Evolutionary conservation across 2,113 vertebrate species (phyloP).

Genomic region (Cynocephalus volans): DNA sequence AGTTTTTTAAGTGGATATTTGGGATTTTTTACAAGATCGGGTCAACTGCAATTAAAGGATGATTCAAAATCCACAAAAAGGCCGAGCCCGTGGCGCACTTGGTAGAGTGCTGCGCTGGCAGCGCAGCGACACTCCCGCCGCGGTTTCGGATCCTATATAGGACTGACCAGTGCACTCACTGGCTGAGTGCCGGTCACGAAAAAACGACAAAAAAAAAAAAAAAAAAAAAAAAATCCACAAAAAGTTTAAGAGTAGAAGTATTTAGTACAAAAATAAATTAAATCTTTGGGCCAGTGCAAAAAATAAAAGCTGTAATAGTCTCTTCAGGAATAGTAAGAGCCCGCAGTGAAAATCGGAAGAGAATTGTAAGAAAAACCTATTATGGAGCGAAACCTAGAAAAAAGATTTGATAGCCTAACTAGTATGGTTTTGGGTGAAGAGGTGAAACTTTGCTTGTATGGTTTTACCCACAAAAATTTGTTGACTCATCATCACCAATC

Average conservation of each 20-base stretch:
- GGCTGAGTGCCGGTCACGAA: too few relatives aligned
- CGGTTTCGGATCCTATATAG: too few relatives aligned
- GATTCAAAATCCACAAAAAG: background rate
- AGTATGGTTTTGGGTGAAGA: background rate
- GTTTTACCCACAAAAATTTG: background rate
- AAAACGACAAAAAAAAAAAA: too few relatives aligned
- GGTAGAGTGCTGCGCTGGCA: too few relatives aligned
- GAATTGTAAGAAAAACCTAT: background rate
- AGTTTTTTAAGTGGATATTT: constrained; percentile 33
- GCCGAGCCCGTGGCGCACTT: too few relatives aligned
- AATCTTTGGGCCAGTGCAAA: background rate
- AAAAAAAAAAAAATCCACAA: background rate
- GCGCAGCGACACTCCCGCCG: too few relatives aligned
- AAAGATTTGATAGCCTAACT: background rate
- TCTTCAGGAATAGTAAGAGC: background rate
- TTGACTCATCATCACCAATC: background rate
- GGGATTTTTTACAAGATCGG: background rate
- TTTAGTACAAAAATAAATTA: constrained; percentile 5
- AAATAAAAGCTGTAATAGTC: background rate
- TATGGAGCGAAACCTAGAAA: background rate
- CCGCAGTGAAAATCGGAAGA: background rate
- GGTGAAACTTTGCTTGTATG: background rate
- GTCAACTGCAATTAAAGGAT: constrained; percentile 1
- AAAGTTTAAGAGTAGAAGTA: background rate
- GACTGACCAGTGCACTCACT: too few relatives aligned